Evolutionary conservation across 2,113 vertebrate genomes (phyloP).

Genomic region (Cochlearius cochlearius): DNA sequence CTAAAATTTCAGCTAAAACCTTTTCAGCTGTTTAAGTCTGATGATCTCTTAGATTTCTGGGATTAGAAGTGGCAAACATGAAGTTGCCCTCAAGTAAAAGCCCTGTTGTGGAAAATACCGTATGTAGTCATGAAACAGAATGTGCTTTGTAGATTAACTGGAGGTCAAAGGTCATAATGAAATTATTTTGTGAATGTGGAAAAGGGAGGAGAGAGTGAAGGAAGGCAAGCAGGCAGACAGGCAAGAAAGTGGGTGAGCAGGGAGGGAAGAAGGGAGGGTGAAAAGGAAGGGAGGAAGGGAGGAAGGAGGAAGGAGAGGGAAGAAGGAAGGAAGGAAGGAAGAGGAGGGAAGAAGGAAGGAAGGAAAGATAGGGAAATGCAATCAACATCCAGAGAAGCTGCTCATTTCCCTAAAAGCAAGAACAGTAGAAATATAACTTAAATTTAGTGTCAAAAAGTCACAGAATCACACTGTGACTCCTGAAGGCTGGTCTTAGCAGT

Average conservation of each 20-base stretch:
- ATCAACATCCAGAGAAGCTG: neutral
- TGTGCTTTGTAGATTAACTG: neutral
- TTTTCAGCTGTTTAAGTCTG: neutral
- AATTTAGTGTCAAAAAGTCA: neutral
- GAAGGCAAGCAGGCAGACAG: too few relatives aligned
- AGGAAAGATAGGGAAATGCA: neutral
- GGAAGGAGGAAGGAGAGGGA: too few relatives aligned
- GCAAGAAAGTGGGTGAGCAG: neutral
- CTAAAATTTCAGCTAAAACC: neutral
- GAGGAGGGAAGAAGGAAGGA: neutral
- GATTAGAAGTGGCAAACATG: neutral
- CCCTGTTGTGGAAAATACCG: neutral
- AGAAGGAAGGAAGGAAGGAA: neutral
- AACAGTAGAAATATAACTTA: neutral
- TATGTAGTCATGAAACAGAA: neutral
- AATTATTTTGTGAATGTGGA: neutral
- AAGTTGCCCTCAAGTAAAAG: neutral
- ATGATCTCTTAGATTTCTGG: neutral
- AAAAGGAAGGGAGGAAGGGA: neutral
- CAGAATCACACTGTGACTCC: neutral
- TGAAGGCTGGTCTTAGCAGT: neutral
- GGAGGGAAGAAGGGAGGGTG: neutral
- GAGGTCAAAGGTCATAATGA: neutral
- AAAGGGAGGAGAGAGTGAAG: neutral
- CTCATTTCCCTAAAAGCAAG: neutral